Percentiles rank a stretch among this genome's conserved stretches.
Conservation (phyloP, 2,888 invertebrate genomes). For the Hirtodrosophila trivittata region DNA sequence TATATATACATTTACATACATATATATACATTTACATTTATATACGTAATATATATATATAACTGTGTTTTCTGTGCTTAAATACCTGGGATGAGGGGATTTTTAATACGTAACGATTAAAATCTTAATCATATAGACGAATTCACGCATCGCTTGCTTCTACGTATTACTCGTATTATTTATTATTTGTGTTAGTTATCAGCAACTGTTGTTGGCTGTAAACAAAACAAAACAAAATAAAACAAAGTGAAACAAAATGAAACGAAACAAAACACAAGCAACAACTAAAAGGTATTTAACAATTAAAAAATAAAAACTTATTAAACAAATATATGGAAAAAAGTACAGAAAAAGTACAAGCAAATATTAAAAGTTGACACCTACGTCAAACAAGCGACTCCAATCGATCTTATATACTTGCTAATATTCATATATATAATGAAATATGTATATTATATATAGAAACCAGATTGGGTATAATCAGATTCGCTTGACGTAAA, state of each 20-base stretch:
- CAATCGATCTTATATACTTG: slow-evolving; percentile 19
- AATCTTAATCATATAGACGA: slow-evolving; percentile 9
- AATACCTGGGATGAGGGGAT: no score
- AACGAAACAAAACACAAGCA: background rate
- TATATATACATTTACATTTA: no score
- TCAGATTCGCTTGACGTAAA: no score
- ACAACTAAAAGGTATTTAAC: background rate
- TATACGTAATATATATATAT: no score
- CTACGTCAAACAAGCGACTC: slow-evolving; percentile 40
- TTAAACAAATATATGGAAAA: background rate
- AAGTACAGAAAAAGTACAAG: slow-evolving; percentile 17
- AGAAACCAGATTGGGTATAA: background rate
- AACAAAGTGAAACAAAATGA: slow-evolving; percentile 13
- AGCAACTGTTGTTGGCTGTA: background rate
- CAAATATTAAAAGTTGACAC: slow-evolving; percentile 35
- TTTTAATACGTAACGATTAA: no score
- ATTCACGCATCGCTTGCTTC: slow-evolving; percentile 31
- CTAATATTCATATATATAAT: background rate
- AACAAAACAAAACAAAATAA: slow-evolving; percentile 11
- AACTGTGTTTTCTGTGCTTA: no score
- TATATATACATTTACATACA: no score
- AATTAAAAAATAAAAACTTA: slow-evolving; percentile 6
- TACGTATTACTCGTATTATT: background rate
- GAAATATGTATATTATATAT: slow-evolving; percentile 1
- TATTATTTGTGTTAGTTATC: slow-evolving; percentile 19